Conservation (phyloP, 2,888 invertebrate species). For the Empis stercorea region DNA sequence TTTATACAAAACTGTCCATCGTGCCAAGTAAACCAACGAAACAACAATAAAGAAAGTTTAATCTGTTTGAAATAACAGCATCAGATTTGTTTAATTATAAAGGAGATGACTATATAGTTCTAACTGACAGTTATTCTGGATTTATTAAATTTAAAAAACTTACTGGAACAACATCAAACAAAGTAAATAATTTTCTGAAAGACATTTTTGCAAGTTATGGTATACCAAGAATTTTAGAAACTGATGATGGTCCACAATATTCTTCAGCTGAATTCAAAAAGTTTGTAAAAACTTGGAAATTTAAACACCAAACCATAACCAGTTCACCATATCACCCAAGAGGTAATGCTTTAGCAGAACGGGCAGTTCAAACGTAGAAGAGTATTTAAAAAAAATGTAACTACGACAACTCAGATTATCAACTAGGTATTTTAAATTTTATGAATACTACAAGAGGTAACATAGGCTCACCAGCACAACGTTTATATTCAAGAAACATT, state of each 20-base stretch:
- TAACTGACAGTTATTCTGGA: slow-evolving; percentile 4
- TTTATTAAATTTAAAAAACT: slow-evolving; percentile 5
- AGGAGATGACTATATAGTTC: slow-evolving; percentile 1
- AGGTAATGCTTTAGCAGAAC: slow-evolving; percentile 4
- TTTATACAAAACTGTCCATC: slow-evolving; percentile 3
- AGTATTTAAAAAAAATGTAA: slow-evolving; percentile 1
- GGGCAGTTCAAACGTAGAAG: slow-evolving; percentile 5
- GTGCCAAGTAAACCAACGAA: slow-evolving; percentile 3
- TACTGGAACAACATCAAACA: slow-evolving; percentile 4
- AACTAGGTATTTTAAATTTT: slow-evolving; percentile 2
- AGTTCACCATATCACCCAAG: slow-evolving; percentile 5
- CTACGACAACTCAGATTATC: slow-evolving; percentile 5
- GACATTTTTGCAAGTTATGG: slow-evolving; percentile 5
- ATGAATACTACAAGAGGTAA: slow-evolving; percentile 3
- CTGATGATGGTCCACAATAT: slow-evolving; percentile 15
- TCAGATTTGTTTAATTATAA: slow-evolving; percentile 5
- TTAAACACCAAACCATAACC: slow-evolving; percentile 12
- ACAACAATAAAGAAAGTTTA: slow-evolving; percentile 1
- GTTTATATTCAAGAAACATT: slow-evolving; percentile 4
- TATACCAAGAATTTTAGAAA: slow-evolving; percentile 12
- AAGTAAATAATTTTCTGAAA: slow-evolving; percentile 3
- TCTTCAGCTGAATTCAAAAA: slow-evolving; percentile 13
- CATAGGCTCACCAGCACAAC: slow-evolving; percentile 1
- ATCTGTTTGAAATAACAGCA: slow-evolving; percentile 1
- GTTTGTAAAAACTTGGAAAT: slow-evolving; percentile 13